Evolutionary conservation across 2,888 invertebrate genomes (phyloP).

Genomic region (Heliconius ethilla): DNA sequence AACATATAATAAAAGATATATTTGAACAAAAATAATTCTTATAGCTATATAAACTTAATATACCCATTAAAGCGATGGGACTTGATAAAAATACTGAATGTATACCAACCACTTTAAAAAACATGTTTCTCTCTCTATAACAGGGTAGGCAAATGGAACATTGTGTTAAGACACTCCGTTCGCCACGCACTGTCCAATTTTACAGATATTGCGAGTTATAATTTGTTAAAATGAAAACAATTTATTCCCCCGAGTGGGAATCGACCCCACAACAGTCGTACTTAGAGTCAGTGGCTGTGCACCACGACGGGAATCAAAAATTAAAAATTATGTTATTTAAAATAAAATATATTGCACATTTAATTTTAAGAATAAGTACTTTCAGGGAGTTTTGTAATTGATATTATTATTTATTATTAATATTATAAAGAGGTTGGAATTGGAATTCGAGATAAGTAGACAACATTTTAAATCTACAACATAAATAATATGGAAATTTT

Average conservation of each 20-base stretch:
- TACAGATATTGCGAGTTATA: background rate
- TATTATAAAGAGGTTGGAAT: constrained; percentile 28
- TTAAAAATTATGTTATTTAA: background rate
- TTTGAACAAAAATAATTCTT: constrained; percentile 8
- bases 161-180: background rate
- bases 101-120: constrained; percentile 29
- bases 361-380: constrained; percentile 18
- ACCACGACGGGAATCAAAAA: background rate
- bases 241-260: background rate
- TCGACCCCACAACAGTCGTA: background rate
- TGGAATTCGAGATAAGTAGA: constrained; percentile 40
- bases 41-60: constrained; percentile 1
- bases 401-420: background rate
- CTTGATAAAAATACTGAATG: constrained; percentile 36
- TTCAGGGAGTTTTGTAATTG: background rate
- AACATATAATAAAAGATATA: constrained; percentile 14
- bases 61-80: constrained; percentile 25
- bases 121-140: background rate
- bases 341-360: constrained; percentile 14
- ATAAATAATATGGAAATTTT: constrained; percentile 20
- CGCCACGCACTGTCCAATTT: background rate
- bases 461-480: constrained; percentile 16
- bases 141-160: background rate
- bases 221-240: background rate
- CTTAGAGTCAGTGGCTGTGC: background rate